phyloP scores from a whole-genome alignment of 2,888 invertebrate genomes.

The Urechis unicinctus region DNA sequence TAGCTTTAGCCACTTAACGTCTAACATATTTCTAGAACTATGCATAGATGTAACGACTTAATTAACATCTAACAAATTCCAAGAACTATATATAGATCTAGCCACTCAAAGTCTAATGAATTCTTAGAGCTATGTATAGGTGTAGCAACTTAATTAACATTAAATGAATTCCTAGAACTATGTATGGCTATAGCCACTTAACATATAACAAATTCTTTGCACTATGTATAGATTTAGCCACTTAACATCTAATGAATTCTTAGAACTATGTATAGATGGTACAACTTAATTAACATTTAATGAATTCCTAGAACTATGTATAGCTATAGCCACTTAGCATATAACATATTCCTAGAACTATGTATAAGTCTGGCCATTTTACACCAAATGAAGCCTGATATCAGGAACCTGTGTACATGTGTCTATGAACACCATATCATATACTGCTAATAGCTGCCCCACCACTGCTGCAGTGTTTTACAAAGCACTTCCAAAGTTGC shows the following conservation, averaged over 20 bases:
- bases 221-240: neutral
- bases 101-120: neutral
- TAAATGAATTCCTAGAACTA: neutral
- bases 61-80: neutral
- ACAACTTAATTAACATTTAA: neutral
- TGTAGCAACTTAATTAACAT: neutral
- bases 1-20: neutral
- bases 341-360: neutral
- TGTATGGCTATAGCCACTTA: neutral
- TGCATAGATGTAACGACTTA: neutral
- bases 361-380: neutral
- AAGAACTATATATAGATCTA: neutral
- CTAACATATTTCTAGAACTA: neutral
- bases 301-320: neutral
- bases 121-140: neutral
- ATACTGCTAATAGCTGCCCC: no score
- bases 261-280: neutral
- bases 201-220: neutral
- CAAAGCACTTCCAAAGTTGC: no score
- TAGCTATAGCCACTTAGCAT: no score
- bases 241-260: neutral
- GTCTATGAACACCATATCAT: no score
- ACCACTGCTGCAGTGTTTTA: no score
- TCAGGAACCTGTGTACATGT: no score
- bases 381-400: neutral